Conservation (phyloP, 1,140 invertebrate genomes). For the Leptopilina boulardi region DNA sequence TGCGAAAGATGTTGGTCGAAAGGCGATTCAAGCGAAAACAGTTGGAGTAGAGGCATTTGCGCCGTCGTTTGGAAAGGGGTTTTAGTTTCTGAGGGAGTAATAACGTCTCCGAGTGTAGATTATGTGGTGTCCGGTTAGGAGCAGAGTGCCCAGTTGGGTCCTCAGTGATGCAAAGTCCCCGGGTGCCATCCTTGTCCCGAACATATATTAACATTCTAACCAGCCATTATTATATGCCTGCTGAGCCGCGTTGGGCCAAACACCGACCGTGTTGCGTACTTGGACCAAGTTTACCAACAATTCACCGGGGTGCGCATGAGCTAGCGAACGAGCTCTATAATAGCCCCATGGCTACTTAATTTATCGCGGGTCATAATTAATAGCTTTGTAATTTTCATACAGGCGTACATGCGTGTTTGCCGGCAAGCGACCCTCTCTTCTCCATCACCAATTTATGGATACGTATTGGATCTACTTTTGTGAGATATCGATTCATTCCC, state of each 20-base stretch:
- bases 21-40: slow-evolving; percentile 31
- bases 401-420: slow-evolving; percentile 64
- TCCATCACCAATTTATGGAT: slow-evolving; percentile 56
- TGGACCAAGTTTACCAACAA: slow-evolving; percentile 77
- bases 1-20: slow-evolving; percentile 45
- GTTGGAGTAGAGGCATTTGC: slow-evolving; percentile 26
- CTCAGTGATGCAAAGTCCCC: slow-evolving; percentile 76
- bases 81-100: slow-evolving; percentile 76
- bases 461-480: slow-evolving; percentile 47
- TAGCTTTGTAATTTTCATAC: slow-evolving; percentile 77
- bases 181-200: slow-evolving; percentile 69
- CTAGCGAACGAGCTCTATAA: slow-evolving; percentile 67
- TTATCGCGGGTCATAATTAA: slow-evolving; percentile 76
- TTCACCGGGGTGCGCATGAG: slow-evolving; percentile 71
- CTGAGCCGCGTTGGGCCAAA: slow-evolving; percentile 71
- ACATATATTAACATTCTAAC: slow-evolving; percentile 78
- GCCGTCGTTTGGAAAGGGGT: slow-evolving; percentile 52
- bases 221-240: slow-evolving; percentile 75
- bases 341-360: slow-evolving; percentile 75
- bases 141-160: slow-evolving; percentile 75
- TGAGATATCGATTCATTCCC: slow-evolving; percentile 55
- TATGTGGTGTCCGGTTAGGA: slow-evolving; percentile 73
- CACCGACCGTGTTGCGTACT: slow-evolving; percentile 73
- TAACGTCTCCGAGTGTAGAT: slow-evolving; percentile 75
- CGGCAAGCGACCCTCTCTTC: slow-evolving; percentile 40